Conservation (phyloP, 2,888 invertebrate genomes). For the Rhingia campestris region DNA sequence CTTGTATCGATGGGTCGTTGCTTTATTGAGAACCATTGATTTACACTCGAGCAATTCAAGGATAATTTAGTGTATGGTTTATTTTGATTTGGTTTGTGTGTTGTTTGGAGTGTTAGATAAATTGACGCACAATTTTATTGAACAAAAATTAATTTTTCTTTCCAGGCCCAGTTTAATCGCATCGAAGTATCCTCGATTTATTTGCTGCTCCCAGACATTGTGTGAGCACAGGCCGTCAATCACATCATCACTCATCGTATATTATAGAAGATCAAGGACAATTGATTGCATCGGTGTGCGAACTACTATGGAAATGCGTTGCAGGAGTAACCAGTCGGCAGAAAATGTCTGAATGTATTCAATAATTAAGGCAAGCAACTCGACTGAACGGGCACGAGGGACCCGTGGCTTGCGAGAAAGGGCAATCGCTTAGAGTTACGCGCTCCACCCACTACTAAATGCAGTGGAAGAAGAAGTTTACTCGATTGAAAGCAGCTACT, state of each 20-base stretch:
- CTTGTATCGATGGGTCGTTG: slow-evolving; percentile 63
- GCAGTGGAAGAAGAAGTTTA: slow-evolving; percentile 93
- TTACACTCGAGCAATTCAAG: slow-evolving; percentile 63
- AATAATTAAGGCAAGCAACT: slow-evolving; percentile 52
- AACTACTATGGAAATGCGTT: background rate
- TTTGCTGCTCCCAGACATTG: slow-evolving; percentile 17
- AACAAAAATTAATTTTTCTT: slow-evolving; percentile 9
- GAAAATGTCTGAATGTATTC: slow-evolving; percentile 68
- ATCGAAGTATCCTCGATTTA: slow-evolving; percentile 27
- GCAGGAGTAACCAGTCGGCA: background rate
- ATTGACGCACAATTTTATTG: background rate
- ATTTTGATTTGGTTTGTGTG: slow-evolving; percentile 17
- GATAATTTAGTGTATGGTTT: slow-evolving; percentile 27
- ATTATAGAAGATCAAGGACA: background rate
- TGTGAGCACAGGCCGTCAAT: slow-evolving; percentile 18
- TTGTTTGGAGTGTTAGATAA: background rate
- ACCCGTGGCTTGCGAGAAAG: slow-evolving; percentile 75
- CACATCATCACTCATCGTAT: background rate
- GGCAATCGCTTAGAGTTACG: slow-evolving; percentile 77
- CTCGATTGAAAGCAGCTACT: slow-evolving; percentile 90
- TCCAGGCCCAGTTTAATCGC: slow-evolving; percentile 48
- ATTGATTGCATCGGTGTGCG: slow-evolving; percentile 23
- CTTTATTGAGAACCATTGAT: slow-evolving; percentile 52
- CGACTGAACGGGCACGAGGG: slow-evolving; percentile 61
- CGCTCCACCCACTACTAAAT: slow-evolving; percentile 83